A percentile compares a stretch with the other conserved stretches of the same genome.
These are phyloP conservation scores for Cyrtonyx montezumae DNA, from an alignment of 2,113 vertebrate genomes.

Conservation along the genomic window DNA sequence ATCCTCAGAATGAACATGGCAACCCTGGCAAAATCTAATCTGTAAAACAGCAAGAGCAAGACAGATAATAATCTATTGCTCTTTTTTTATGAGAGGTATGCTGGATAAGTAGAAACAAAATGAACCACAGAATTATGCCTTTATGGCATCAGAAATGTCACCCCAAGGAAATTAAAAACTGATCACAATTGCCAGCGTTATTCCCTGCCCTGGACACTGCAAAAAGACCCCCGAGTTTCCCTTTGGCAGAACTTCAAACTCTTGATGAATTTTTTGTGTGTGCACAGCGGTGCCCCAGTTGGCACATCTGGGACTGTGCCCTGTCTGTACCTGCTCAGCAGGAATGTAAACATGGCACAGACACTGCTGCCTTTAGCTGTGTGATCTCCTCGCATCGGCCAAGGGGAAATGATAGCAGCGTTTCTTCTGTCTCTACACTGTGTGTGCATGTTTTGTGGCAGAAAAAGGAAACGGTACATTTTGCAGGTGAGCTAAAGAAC, in stretches of 20 bases:
- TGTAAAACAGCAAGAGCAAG: neutral
- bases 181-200: neutral
- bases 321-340: conserved; percentile 33
- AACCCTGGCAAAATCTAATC: neutral
- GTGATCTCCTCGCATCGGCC: neutral
- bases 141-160: neutral
- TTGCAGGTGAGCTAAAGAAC: neutral
- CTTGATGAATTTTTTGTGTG: neutral
- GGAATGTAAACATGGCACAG: conserved; percentile 35
- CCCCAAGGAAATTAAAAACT: conserved; percentile 24
- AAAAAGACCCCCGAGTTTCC: conserved; percentile 32
- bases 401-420: neutral
- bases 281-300: neutral
- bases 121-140: neutral
- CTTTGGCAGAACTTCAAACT: neutral
- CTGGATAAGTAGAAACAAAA: conserved; percentile 6
- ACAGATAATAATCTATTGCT: neutral
- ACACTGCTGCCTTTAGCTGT: neutral
- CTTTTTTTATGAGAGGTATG: neutral
- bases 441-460: neutral
- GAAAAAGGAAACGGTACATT: neutral
- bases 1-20: neutral
- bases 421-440: neutral
- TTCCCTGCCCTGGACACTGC: neutral
- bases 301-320: neutral